Evolutionary conservation across 2,888 invertebrate genomes (phyloP), one percentile per base, ranked within the genome.

Genomic region (Drepanosiphum platanoidis): DNA sequence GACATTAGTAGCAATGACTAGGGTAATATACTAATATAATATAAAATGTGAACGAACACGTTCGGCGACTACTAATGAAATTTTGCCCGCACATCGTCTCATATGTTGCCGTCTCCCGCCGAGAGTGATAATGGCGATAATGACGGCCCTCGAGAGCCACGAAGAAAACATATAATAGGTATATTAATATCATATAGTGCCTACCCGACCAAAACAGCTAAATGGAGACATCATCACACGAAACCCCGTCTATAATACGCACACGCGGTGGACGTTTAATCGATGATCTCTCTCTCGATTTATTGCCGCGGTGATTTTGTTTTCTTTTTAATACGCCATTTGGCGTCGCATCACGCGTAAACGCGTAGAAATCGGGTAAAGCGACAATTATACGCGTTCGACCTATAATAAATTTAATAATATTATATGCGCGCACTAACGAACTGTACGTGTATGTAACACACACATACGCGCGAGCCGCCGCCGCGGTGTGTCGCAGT

Each of bases 1-100:
- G 36, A 58, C 58, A 58, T 81, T 58, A 81, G 70, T 22, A n/a
- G 32, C 81, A 32, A 82, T 72, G 81, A 82, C 81, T 72, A 18
- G 80, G 27, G 27, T 64, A 77, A 79, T n/a, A n/a, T n/a, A n/a
- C n/a, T n/a, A n/a, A n/a, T n/a, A n/a, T n/a, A n/a, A n/a, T n/a
- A n/a, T n/a, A n/a, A 79, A 42, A 79, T 66, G 78, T 42, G 42
- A 66, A 42, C 66, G 42, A 66, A 42, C 66, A 79, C 22, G 39
- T 64, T 66, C 64, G 64, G n/a, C n/a, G n/a, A n/a, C n/a, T n/a
- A 27, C 64, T 32, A 42, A 39, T 39, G 64, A 61, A 61, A 61
- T 77, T 18, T 34, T 34, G 61, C 30, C 13, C 13, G 66, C 42
- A 9, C 61, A 58, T 22, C 22, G n/a, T n/a, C n/a, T n/a, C 15